Conservation (phyloP, 1,140 invertebrate genomes). For the Drosophila funebris region DNA sequence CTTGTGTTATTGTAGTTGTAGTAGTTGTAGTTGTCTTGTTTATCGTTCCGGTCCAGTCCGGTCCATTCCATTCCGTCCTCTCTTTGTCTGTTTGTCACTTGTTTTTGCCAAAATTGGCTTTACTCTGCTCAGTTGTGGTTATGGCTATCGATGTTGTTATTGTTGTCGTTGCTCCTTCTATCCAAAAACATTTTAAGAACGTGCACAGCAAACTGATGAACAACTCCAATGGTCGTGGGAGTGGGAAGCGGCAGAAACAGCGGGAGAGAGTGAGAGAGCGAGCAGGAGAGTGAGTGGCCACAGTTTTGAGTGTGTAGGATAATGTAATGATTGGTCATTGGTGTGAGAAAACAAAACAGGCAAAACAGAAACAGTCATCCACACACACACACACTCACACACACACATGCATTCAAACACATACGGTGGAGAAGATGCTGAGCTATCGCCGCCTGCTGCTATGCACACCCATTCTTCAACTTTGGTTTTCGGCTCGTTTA, state of each 20-base stretch:
- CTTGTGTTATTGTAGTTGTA: slow-evolving; percentile 11
- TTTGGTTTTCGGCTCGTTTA: slow-evolving; percentile 61
- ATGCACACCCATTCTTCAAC: slow-evolving; percentile 1
- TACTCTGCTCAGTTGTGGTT: slow-evolving; percentile 55
- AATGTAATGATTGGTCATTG: slow-evolving; percentile 61
- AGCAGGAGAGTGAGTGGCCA: slow-evolving; percentile 2
- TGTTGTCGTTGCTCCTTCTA: slow-evolving; percentile 24
- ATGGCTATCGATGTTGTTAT: slow-evolving; percentile 34
- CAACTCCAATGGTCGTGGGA: slow-evolving; percentile 3
- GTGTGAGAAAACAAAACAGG: slow-evolving; percentile 21
- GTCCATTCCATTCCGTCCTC: slow-evolving; percentile 41
- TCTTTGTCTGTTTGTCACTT: slow-evolving; percentile 70
- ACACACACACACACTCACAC: background rate
- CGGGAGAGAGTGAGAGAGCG: slow-evolving; percentile 1
- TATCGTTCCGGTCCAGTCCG: slow-evolving; percentile 47
- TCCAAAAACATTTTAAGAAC: slow-evolving; percentile 73
- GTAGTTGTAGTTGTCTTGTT: slow-evolving; percentile 54
- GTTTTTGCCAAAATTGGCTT: slow-evolving; percentile 77
- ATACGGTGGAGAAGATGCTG: background rate
- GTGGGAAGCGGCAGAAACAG: background rate
- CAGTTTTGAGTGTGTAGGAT: slow-evolving; percentile 46
- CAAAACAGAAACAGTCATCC: background rate
- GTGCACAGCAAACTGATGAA: slow-evolving; percentile 72
- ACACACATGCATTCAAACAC: background rate
- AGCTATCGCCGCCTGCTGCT: slow-evolving; percentile 6